Conservation (phyloP, 2,888 invertebrate species). For the Hecatera dysodea region DNA sequence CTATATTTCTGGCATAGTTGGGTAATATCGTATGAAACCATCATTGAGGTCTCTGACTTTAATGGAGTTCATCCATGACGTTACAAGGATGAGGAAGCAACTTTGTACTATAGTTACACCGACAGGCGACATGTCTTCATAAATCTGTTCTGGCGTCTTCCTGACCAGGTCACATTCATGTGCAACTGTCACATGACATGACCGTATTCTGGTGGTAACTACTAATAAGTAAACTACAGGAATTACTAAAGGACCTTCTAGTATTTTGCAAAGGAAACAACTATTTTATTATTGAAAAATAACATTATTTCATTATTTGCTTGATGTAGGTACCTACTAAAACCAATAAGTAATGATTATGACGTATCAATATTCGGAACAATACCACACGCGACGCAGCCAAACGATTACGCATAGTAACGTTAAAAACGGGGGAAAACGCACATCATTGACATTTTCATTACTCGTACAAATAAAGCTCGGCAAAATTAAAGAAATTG, state of each 20-base stretch:
- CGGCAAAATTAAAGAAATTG: conserved; percentile 40
- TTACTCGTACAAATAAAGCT: conserved; percentile 38
- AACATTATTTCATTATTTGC: conserved; percentile 42
- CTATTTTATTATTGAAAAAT: conserved; percentile 22
- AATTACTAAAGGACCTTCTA: conserved; percentile 3
- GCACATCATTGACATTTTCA: conserved; percentile 41
- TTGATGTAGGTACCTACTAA: conserved; percentile 27
- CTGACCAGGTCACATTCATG: not conserved
- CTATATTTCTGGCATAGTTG: not conserved
- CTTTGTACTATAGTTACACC: not conserved
- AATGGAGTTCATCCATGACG: not conserved
- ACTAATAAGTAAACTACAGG: conserved; percentile 3
- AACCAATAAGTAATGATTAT: conserved; percentile 46
- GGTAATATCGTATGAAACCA: too few relatives aligned
- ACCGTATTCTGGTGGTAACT: conserved; percentile 25
- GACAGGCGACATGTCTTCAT: conserved; percentile 11
- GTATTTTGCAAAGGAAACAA: conserved; percentile 38
- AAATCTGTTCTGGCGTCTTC: conserved; percentile 20
- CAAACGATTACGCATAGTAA: conserved; percentile 27
- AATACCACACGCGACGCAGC: not conserved
- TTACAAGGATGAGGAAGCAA: conserved; percentile 4
- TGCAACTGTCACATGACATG: conserved; percentile 40
- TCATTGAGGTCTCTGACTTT: not conserved
- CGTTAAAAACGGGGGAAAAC: conserved; percentile 30
- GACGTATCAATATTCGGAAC: conserved; percentile 37